Evolutionary conservation across 2,113 vertebrate genomes (phyloP).

Genomic region (Barbus barbus): DNA sequence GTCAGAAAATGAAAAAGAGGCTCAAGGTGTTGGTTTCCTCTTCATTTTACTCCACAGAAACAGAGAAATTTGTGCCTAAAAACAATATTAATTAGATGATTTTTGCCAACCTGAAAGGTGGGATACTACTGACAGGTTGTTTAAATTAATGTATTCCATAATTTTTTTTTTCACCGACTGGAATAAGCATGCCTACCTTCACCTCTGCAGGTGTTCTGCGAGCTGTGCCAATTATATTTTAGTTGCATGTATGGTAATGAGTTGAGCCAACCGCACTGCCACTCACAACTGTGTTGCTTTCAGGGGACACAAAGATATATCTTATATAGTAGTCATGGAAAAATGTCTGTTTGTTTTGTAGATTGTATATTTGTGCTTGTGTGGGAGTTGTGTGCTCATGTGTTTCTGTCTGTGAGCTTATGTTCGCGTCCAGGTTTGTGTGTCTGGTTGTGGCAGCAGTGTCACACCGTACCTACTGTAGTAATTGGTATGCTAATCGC

Average conservation of each 20-base stretch:
- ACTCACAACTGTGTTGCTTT: background rate
- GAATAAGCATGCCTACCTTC: constrained; percentile 22
- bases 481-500: constrained; percentile 52
- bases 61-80: background rate
- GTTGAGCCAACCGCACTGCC: background rate
- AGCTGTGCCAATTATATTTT: constrained; percentile 25
- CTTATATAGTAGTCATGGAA: constrained; percentile 28
- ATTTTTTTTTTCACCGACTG: background rate
- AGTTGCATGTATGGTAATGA: constrained; percentile 46
- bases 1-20: constrained; percentile 41
- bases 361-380: constrained; percentile 29
- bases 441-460: constrained; percentile 11
- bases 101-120: background rate
- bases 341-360: constrained; percentile 36
- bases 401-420: background rate
- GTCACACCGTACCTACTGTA: constrained; percentile 29
- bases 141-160: constrained; percentile 19
- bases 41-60: background rate
- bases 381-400: constrained; percentile 36
- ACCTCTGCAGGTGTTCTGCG: constrained; percentile 34
- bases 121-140: background rate
- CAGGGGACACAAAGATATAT: background rate
- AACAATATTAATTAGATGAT: background rate
- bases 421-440: constrained; percentile 1
- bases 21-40: constrained; percentile 6